Conservation (phyloP, 1,140 invertebrate species). For the Aphelinus certus region DNA sequence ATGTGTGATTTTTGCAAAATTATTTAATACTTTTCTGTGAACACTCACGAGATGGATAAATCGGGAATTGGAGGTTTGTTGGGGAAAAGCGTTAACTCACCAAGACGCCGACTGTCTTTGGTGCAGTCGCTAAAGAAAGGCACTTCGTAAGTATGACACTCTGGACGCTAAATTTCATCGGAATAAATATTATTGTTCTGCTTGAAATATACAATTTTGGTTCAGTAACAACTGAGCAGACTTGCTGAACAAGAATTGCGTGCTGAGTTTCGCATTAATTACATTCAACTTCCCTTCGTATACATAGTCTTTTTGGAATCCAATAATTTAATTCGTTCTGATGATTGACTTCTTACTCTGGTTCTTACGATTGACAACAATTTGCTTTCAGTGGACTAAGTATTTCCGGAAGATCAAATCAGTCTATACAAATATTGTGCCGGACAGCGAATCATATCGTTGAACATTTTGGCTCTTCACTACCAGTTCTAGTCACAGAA, state of each 20-base stretch:
- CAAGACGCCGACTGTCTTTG: conserved; percentile 59
- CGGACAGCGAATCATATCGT: conserved; percentile 75
- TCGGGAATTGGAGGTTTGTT: conserved; percentile 44
- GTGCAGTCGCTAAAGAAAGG: conserved; percentile 59
- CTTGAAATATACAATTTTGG: too few relatives aligned
- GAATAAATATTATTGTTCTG: too few relatives aligned
- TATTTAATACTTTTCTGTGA: neutral
- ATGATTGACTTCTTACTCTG: too few relatives aligned
- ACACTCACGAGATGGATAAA: conserved; percentile 51
- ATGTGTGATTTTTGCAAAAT: conserved; percentile 12
- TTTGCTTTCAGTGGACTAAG: conserved; percentile 66
- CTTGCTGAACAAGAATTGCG: too few relatives aligned
- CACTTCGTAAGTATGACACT: conserved; percentile 54
- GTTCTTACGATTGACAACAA: conserved; percentile 12
- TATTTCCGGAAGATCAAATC: conserved; percentile 70
- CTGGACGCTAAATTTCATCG: too few relatives aligned
- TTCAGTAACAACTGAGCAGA: too few relatives aligned
- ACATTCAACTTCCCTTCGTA: too few relatives aligned
- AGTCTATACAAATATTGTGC: conserved; percentile 76
- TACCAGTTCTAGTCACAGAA: conserved; percentile 89
- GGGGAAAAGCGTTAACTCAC: conserved; percentile 49
- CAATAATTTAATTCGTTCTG: too few relatives aligned
- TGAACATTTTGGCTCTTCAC: conserved; percentile 79
- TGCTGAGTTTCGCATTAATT: too few relatives aligned
- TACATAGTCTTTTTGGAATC: too few relatives aligned